These are phyloP conservation scores for Drosophila dunni DNA, from an alignment of 1,140 invertebrate species.

Conservation along the genomic window DNA sequence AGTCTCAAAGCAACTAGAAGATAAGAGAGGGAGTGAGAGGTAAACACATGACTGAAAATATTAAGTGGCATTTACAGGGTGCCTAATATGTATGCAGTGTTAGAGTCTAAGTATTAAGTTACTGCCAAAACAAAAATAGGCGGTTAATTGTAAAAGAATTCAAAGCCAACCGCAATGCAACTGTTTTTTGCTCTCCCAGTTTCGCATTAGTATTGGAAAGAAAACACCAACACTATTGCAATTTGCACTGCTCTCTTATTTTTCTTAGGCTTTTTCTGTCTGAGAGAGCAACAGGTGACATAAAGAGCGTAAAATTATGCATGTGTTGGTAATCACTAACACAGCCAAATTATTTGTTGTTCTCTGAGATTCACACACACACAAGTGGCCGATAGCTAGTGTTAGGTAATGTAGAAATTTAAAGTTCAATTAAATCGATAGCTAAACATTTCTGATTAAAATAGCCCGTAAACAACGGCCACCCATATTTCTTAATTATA, in stretches of 20 bases:
- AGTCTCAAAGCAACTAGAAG: neutral
- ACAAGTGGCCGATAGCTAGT: no score
- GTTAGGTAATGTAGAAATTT: no score
- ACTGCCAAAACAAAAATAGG: no score
- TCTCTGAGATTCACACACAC: neutral
- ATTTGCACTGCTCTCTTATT: no score
- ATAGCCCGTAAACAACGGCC: no score
- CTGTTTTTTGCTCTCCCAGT: neutral
- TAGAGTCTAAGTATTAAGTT: neutral
- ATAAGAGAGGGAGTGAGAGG: slow-evolving; percentile 7
- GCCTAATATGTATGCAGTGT: neutral
- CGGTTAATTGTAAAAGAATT: no score
- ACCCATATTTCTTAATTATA: no score
- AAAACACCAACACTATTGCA: slow-evolving; percentile 1
- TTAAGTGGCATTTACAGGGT: slow-evolving; percentile 10
- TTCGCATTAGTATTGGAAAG: neutral
- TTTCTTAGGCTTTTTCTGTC: neutral
- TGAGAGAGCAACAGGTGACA: neutral
- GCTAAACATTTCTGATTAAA: no score
- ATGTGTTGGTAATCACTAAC: neutral
- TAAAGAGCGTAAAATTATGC: neutral
- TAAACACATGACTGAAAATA: neutral
- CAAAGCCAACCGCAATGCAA: no score
- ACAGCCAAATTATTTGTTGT: neutral
- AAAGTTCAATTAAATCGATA: no score